Conservation (phyloP, 2,888 invertebrate species). For the Leptopterna dolabrata region DNA sequence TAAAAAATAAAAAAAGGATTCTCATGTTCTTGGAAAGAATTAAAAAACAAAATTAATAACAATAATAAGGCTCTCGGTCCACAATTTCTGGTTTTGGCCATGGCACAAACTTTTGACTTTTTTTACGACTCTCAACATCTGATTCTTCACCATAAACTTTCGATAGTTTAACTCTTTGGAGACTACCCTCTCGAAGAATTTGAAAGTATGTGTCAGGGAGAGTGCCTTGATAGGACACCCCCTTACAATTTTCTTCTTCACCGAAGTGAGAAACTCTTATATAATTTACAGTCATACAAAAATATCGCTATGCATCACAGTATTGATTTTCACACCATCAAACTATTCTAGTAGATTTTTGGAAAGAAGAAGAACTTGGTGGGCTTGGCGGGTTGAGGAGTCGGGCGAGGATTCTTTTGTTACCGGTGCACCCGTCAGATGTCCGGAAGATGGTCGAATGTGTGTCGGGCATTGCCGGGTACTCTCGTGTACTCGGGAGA, state of each 20-base stretch:
- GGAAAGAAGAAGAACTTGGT: slow-evolving; percentile 33
- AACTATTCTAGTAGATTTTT: slow-evolving; percentile 10
- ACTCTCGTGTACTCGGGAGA: slow-evolving; percentile 61
- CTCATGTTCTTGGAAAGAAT: too few relatives aligned
- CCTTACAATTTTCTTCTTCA: background rate
- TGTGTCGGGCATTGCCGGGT: slow-evolving; percentile 64
- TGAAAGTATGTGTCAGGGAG: too few relatives aligned
- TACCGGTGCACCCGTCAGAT: slow-evolving; percentile 72
- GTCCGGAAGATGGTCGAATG: slow-evolving; percentile 79
- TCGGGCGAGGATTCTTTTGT: background rate
- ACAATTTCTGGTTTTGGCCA: too few relatives aligned
- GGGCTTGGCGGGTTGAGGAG: background rate
- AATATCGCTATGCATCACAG: slow-evolving; percentile 11
- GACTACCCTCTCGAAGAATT: background rate
- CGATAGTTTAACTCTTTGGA: background rate
- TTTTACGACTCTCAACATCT: too few relatives aligned
- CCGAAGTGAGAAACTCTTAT: background rate
- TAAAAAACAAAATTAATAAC: too few relatives aligned
- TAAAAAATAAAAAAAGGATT: too few relatives aligned
- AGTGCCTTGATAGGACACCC: too few relatives aligned
- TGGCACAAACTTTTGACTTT: too few relatives aligned
- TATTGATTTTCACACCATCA: background rate
- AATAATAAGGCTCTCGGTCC: too few relatives aligned
- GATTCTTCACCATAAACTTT: background rate
- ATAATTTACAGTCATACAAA: background rate